These are phyloP conservation scores for Takifugu rubripes DNA, from an alignment of 2,797 vertebrate genomes.

Conservation along the genomic window DNA sequence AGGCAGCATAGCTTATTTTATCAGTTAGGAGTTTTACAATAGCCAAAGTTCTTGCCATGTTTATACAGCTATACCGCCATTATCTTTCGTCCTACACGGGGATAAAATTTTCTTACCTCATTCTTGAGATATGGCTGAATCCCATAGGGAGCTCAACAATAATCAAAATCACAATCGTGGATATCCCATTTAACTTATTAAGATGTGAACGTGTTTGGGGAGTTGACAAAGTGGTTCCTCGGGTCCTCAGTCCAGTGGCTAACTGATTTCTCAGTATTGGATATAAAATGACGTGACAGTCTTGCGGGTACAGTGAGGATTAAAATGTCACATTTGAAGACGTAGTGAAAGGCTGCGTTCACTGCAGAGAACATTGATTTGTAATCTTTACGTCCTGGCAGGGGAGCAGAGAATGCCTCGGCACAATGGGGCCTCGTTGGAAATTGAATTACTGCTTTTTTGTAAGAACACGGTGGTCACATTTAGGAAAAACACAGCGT, in stretches of 20 bases:
- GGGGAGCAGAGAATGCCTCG: slow-evolving; percentile 53
- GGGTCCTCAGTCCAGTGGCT: slow-evolving; percentile 28
- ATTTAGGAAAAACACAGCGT: slow-evolving; percentile 46
- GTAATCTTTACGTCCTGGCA: slow-evolving; percentile 61
- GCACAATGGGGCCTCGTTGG: slow-evolving; percentile 59
- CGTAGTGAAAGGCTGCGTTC: slow-evolving; percentile 22
- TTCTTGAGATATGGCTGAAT: slow-evolving; percentile 45
- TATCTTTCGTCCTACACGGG: slow-evolving; percentile 50
- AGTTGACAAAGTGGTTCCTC: slow-evolving; percentile 39
- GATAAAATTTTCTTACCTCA: slow-evolving; percentile 62
- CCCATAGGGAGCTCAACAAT: slow-evolving; percentile 46
- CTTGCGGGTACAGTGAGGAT: slow-evolving; percentile 31
- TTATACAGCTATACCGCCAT: slow-evolving; percentile 39
- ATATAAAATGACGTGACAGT: slow-evolving; percentile 38
- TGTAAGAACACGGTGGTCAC: slow-evolving; percentile 56
- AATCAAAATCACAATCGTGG: slow-evolving; percentile 58
- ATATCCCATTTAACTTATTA: slow-evolving; percentile 58
- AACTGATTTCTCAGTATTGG: slow-evolving; percentile 34
- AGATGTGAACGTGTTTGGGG: slow-evolving; percentile 45
- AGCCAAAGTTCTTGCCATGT: slow-evolving; percentile 41
- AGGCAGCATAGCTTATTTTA: slow-evolving; percentile 33
- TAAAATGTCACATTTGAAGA: slow-evolving; percentile 14
- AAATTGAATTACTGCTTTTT: slow-evolving; percentile 74
- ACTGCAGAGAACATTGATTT: slow-evolving; percentile 37
- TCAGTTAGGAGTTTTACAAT: slow-evolving; percentile 41